phyloP scores from a whole-genome alignment of 2,113 vertebrate species.

The Charadrius vociferus region DNA sequence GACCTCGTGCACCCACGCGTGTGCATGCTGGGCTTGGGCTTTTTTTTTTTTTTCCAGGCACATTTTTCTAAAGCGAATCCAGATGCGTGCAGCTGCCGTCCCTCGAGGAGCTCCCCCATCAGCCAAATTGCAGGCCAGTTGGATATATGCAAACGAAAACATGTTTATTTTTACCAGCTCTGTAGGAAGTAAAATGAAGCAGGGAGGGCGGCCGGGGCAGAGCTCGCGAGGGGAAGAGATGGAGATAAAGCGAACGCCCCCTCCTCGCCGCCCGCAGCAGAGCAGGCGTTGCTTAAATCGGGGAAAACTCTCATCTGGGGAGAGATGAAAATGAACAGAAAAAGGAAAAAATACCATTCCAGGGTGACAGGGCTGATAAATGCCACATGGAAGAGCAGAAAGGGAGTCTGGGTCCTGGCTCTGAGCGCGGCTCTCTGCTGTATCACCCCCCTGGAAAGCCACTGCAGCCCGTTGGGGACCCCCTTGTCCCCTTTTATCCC shows the following conservation, averaged over 20 bases:
- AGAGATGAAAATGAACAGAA: not conserved
- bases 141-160: not conserved
- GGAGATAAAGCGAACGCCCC: not conserved
- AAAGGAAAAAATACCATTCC: not conserved
- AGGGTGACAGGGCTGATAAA: conserved; percentile 31
- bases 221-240: not conserved
- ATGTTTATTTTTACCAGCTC: conserved; percentile 54
- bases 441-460: not conserved
- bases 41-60: not conserved
- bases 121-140: not conserved
- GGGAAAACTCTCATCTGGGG: not conserved
- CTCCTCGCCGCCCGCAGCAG: not conserved
- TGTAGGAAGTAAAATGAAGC: conserved; percentile 8
- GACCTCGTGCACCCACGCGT: rapidly evolving
- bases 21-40: not conserved
- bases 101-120: not conserved
- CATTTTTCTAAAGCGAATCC: conserved; percentile 29
- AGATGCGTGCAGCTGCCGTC: conserved; percentile 62
- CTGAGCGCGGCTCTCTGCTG: rapidly evolving
- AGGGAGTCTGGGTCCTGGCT: not conserved
- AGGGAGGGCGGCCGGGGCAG: not conserved
- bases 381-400: not conserved
- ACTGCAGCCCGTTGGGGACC: not conserved
- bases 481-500: not conserved
- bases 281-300: not conserved